These are phyloP conservation scores for Pseudanteris insignis DNA, from an alignment of 2,888 invertebrate genomes.

Conservation along the genomic window DNA sequence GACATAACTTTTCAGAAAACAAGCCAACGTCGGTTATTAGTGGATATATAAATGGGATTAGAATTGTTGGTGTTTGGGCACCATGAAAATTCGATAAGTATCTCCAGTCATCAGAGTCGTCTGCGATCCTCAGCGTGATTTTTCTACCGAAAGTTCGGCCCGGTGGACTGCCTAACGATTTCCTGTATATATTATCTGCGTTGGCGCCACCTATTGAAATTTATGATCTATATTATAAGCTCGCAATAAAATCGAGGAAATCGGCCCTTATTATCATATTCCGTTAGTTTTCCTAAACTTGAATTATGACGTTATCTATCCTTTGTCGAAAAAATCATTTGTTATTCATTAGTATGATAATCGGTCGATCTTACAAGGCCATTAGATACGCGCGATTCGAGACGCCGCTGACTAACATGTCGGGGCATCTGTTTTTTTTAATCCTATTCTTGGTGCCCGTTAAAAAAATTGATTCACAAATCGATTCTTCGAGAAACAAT, in stretches of 20 bases:
- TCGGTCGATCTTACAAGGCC: conserved; percentile 25
- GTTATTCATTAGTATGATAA: conserved; percentile 37
- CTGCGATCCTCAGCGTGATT: conserved; percentile 34
- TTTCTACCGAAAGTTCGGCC: conserved; percentile 28
- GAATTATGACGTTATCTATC: conserved; percentile 31
- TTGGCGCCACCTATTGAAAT: conserved; percentile 42
- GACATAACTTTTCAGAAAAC: conserved; percentile 36
- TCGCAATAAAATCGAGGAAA: conserved; percentile 27
- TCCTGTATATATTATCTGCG: conserved; percentile 34
- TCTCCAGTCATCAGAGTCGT: conserved; percentile 27
- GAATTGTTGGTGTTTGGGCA: conserved; percentile 38
- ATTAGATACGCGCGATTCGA: conserved; percentile 8
- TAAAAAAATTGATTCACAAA: neutral
- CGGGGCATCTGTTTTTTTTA: conserved; percentile 7
- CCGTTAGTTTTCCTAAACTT: conserved; percentile 21
- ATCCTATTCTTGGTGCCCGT: too few relatives aligned
- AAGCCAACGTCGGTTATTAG: conserved; percentile 34
- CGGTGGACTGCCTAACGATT: conserved; percentile 11
- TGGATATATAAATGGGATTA: conserved; percentile 37
- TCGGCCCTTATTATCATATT: conserved; percentile 35
- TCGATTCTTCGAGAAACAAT: conserved; percentile 3
- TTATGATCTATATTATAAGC: conserved; percentile 43
- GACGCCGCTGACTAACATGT: conserved; percentile 9
- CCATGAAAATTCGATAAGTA: conserved; percentile 35
- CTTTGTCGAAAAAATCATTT: conserved; percentile 24